Evolutionary conservation across 2,888 invertebrate genomes (phyloP).

Genomic region (Pycnomerus fuliginosus): DNA sequence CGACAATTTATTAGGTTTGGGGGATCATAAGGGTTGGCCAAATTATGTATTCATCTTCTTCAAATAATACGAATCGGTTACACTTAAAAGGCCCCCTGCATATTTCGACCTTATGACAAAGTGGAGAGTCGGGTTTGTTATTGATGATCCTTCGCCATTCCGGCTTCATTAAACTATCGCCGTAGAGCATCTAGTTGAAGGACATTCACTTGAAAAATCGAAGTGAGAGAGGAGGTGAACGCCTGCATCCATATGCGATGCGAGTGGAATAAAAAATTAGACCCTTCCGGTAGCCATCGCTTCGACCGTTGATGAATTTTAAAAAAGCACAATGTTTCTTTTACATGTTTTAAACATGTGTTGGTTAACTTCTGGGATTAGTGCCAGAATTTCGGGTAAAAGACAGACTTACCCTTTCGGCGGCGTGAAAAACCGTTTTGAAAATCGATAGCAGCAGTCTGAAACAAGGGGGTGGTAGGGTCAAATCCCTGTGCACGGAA

Average conservation of each 20-base stretch:
- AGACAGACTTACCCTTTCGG: slow-evolving; percentile 25
- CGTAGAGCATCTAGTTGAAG: slow-evolving; percentile 8
- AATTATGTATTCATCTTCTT: slow-evolving; percentile 25
- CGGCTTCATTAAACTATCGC: slow-evolving; percentile 31
- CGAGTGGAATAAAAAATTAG: slow-evolving; percentile 34
- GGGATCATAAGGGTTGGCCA: too few relatives aligned
- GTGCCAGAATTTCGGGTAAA: too few relatives aligned
- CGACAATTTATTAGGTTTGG: slow-evolving; percentile 27
- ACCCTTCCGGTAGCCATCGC: slow-evolving; percentile 32
- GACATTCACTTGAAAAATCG: slow-evolving; percentile 23
- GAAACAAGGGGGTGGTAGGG: slow-evolving; percentile 24
- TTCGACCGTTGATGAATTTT: slow-evolving; percentile 34
- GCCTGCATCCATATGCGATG: slow-evolving; percentile 34
- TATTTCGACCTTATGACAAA: slow-evolving; percentile 23
- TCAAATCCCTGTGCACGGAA: slow-evolving; percentile 30
- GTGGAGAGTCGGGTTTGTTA: slow-evolving; percentile 21
- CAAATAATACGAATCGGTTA: slow-evolving; percentile 18
- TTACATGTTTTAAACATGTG: too few relatives aligned
- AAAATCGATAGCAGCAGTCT: slow-evolving; percentile 28
- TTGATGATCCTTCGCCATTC: slow-evolving; percentile 22
- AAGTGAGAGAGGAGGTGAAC: slow-evolving; percentile 20
- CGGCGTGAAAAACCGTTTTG: slow-evolving; percentile 27
- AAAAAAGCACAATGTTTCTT: slow-evolving; percentile 26
- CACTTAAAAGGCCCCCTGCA: too few relatives aligned
- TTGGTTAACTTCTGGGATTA: too few relatives aligned